A percentile compares a stretch with the other conserved stretches of the same genome.
phyloP scores from a whole-genome alignment of 92 coral and sea anemone species.

The Muricea muricata region DNA sequence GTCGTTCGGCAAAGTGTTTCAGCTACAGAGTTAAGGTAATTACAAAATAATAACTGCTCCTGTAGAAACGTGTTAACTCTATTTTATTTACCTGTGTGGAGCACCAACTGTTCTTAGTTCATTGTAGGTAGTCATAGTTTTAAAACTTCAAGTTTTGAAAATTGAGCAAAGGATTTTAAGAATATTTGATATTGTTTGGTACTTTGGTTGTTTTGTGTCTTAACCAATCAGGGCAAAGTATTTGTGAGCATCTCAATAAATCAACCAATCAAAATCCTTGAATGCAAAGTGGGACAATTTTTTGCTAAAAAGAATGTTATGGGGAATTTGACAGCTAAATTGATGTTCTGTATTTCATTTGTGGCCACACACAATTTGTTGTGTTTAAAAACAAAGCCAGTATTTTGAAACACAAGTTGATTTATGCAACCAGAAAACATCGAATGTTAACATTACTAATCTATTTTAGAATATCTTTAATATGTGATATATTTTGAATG shows the following conservation, averaged over 20 bases:
- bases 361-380: too few relatives aligned
- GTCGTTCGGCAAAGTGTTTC: too few relatives aligned
- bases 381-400: too few relatives aligned
- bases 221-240: conserved; percentile 8
- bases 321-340: too few relatives aligned
- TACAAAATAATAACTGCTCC: neutral
- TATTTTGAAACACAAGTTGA: too few relatives aligned
- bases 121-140: neutral
- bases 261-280: conserved; percentile 14
- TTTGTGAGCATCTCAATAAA: too few relatives aligned
- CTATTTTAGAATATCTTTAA: too few relatives aligned
- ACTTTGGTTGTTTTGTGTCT: neutral
- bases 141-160: neutral
- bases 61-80: neutral
- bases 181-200: neutral
- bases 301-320: neutral
- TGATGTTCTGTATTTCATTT: too few relatives aligned
- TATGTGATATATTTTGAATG: too few relatives aligned
- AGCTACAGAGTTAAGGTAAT: too few relatives aligned
- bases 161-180: neutral
- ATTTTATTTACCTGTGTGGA: neutral
- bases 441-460: too few relatives aligned
- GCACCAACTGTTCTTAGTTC: neutral
- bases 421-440: too few relatives aligned
- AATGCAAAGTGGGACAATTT: neutral